These are phyloP conservation scores for Chauna torquata DNA, from an alignment of 2,113 vertebrate species.

Conservation along the genomic window DNA sequence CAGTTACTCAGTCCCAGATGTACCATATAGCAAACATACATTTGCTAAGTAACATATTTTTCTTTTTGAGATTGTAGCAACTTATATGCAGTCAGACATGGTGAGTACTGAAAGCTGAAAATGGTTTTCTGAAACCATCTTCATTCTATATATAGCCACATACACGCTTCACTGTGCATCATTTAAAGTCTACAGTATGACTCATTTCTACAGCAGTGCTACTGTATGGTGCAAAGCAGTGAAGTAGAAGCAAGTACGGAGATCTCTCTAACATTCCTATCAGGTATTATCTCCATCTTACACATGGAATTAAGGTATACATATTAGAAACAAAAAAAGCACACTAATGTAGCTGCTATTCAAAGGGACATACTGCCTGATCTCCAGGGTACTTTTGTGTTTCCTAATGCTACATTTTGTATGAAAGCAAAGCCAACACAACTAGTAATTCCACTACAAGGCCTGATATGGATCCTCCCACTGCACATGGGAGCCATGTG, in stretches of 20 bases:
- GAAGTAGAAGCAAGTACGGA: background rate
- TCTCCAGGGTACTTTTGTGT: background rate
- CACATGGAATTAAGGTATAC: background rate
- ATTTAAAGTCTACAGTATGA: background rate
- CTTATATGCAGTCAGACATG: background rate
- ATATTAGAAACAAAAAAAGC: background rate
- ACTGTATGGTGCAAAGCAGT: background rate
- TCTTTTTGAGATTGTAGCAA: background rate
- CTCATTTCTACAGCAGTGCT: background rate
- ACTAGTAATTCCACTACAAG: background rate
- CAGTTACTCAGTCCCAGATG: background rate
- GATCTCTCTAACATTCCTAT: background rate
- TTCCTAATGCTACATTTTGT: background rate
- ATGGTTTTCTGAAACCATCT: background rate
- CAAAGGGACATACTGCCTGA: background rate
- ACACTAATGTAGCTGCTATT: background rate
- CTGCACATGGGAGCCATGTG: background rate
- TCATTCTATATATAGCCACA: background rate
- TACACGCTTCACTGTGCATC: background rate
- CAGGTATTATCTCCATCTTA: background rate
- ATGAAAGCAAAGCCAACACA: background rate
- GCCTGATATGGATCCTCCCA: fast-evolving
- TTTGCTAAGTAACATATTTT: background rate
- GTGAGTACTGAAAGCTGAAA: background rate
- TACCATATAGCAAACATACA: background rate